phyloP scores from a whole-genome alignment of 2,888 invertebrate species.

The Amphimallon solstitiale region DNA sequence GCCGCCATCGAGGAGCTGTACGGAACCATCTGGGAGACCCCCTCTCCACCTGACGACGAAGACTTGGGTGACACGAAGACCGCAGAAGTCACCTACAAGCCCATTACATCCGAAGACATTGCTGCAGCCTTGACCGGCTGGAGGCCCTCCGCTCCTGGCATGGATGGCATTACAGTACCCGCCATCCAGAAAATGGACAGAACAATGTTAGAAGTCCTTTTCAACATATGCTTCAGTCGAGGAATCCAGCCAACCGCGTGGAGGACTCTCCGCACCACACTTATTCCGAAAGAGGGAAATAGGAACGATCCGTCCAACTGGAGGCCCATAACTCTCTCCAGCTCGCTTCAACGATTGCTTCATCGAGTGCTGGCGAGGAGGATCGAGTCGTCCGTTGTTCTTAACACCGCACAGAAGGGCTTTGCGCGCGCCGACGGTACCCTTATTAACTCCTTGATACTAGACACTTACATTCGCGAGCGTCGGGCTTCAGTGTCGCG shows the following conservation, averaged over 20 bases:
- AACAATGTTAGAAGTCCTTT: conserved; percentile 19
- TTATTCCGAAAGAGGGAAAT: conserved; percentile 46
- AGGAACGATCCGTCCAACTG: conserved; percentile 45
- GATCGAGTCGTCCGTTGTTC: no score
- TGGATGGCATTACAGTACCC: conserved; percentile 37
- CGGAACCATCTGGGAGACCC: conserved; percentile 27
- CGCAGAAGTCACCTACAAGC: not conserved
- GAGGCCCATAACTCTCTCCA: conserved; percentile 52
- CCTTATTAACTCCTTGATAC: conserved; percentile 53
- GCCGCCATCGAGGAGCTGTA: conserved; percentile 25
- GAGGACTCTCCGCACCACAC: conserved; percentile 33
- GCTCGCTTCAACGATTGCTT: conserved; percentile 47
- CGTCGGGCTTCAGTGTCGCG: conserved; percentile 48
- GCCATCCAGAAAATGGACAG: conserved; percentile 3
- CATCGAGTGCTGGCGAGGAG: no score
- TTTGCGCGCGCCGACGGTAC: conserved; percentile 58
- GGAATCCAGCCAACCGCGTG: conserved; percentile 7
- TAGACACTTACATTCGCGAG: conserved; percentile 50
- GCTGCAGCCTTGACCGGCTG: conserved; percentile 9
- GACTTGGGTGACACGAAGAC: not conserved
- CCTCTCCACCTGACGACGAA: conserved; percentile 29
- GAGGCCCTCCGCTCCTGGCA: conserved; percentile 40
- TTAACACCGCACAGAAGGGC: no score
- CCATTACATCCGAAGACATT: conserved; percentile 38
- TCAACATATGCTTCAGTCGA: conserved; percentile 35